Base-by-base conservation (phyloP, 2,797 vertebrate species). In the Pelobates cultripes region DNA sequence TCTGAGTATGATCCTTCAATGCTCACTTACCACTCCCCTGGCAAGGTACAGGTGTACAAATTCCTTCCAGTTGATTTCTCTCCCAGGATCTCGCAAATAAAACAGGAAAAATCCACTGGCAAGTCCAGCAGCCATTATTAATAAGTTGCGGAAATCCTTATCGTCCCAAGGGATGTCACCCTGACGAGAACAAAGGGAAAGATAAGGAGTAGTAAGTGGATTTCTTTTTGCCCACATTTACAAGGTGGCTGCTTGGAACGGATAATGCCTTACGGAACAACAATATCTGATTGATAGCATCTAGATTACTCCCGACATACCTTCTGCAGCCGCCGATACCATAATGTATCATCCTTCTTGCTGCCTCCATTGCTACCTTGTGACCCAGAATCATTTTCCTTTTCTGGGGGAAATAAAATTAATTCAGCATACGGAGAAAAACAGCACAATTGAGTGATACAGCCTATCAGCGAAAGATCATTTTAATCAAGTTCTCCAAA, bases 61-160 rank as follows among this genome's bases (percentile, higher is more conserved):
- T 70, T 94, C 94, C 83, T 90, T 94, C 95, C 94, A 95, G 70
- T 88, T 93, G 87, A 96, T 93, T 87, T 96, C 93, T 84, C 86
- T 89, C 61, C 94, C 94, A 0, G 88, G 86, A 73, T 95, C 93
- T 83, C 87, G 84, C 74, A 94, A 89, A 86, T 90, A 89, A 63
- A 95, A 90, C 85, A 93, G 94, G 3, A 93, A 70, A 83, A 94
- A 91, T 6, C 91, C 91, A 0, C 86, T 43, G 13, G 88, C 70
- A 80, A 95, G 85, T 17, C 93, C 93, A 0, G 92, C 90, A 2
- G 86, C 92, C n/a, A 89, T 86, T 0, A 93, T 17, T 0, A 85
- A 87, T 70, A 94, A 3, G 81, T 91, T 92, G 53, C 83, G 71
- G 77, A 92, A 83, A 3, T 86, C 82, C 78, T 88, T 92, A 80